Evolutionary conservation across 2,113 vertebrate species (phyloP), one percentile per base, ranked within the genome.

Genomic region (Phyllostomus hastatus): DNA sequence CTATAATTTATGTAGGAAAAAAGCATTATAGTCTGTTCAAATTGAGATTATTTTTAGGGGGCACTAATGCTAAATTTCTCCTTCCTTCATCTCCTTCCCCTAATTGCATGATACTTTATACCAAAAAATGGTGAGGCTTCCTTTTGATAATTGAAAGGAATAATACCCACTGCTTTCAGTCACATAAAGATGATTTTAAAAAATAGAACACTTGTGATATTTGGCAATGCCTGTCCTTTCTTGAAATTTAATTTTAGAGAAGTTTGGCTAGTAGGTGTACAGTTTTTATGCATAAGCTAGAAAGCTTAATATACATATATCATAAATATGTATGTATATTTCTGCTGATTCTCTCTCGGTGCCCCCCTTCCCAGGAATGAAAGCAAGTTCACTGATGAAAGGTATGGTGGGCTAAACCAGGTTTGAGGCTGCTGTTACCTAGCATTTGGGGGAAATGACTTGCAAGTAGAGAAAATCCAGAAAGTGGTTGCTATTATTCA

Each of bases 241-340:
- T 24, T 67, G 79, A 73, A 95, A 94, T 46, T 28, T 26, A 83
- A 7, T 59, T 91, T 93, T 81, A 76, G 24, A 54, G 7, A 85
- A 73, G 14, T 72, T 89, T 59, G 69, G 1, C 15, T 46, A 66
- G 20, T 54, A 83, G 41, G 14, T 54, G 31, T n/a, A 46, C 16
- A 75, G n/a, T 89, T 75, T 94, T 92, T 69, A 50, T 43, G 7
- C 20, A 66, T 10, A 72, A 93, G 59, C 38, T 72, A 79, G 14
- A 89, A 57, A 80, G 5, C 10, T 84, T 75, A 14, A 11, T 59
- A 3, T 57, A 31, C 17, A 50, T 84, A 38, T 33, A 50, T 76
- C 9, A 90, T 28, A 70, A 87, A 67, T 50, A 26, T 59, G 1
- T 57, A 2, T 33, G 2, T 24, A 12, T 35, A 57, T 67, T 33